Base-by-base conservation (phyloP, 2,797 vertebrate genomes). In the Thunnus albacares region DNA sequence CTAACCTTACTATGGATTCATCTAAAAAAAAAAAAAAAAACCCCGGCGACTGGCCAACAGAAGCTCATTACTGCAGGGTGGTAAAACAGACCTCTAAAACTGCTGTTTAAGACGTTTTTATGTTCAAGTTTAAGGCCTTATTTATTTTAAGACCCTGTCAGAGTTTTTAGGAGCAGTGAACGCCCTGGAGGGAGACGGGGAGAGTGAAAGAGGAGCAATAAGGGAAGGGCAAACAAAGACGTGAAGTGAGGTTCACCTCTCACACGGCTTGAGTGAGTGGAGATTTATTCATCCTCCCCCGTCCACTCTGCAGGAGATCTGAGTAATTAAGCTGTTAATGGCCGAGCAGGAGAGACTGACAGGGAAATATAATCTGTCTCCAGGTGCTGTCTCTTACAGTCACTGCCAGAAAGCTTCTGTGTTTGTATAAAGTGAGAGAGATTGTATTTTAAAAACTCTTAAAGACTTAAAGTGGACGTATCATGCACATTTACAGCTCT, bases 151-250 rank as follows among this genome's bases (percentile, higher is more conserved):
- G 78, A 80, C 14, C 57, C 59, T 52, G 78, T 66, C 70, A 64
- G 64, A 77, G 0, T 62, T 65, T 83, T 75, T 51, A 78, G 75
- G 69, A 59, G 79, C 59, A n/a, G 67, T 20, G 64, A 59, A 56
- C 5, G 12, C 49, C 72, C 38, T 6, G 67, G 4, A 76, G 77
- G 45, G 67, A 57, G 70, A 38, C 5, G 0, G n/a, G 24, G 24
- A n/a, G 41, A 35, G 56, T 0, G 62, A 10, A 56, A 55, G 17
- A 74, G 61, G 71, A 63, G 83, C 49, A 83, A 82, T 70, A 75
- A 83, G 28, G 28, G 65, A 77, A 84, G 80, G 76, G 72, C 78
- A 89, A 87, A 86, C 74, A 85, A 69, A 87, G 84, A 83, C 72
- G 14, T 6, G 38, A 17, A 77, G 80, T 8, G 66, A 63, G 65